Percentiles rank a stretch among this genome's conserved stretches.
Conservation (phyloP, 2,797 vertebrate species). For the Strix occidentalis region DNA sequence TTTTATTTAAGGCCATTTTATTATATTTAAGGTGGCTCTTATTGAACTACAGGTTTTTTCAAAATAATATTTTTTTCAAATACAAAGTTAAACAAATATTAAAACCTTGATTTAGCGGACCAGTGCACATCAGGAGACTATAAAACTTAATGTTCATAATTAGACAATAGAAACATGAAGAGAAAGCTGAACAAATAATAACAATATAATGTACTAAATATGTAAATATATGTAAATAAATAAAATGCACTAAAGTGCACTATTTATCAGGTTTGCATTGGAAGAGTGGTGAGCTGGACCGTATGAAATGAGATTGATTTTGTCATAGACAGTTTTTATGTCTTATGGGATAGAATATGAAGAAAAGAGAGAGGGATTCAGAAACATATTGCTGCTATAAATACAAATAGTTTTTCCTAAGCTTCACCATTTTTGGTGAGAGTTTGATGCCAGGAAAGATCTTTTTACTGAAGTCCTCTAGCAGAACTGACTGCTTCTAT, state of each 20-base stretch:
- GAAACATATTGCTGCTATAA: neutral
- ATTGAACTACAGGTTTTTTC: neutral
- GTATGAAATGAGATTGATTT: neutral
- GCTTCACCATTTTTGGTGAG: neutral
- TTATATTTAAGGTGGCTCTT: neutral
- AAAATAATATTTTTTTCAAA: neutral
- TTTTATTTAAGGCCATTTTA: neutral
- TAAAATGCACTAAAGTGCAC: neutral
- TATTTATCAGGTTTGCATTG: neutral
- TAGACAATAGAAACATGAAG: neutral
- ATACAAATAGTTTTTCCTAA: neutral
- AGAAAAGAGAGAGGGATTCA: neutral
- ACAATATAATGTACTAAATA: neutral
- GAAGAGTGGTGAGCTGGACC: neutral
- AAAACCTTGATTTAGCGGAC: neutral
- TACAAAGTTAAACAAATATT: neutral
- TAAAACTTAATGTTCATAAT: neutral
- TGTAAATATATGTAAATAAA: neutral
- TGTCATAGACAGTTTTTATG: neutral
- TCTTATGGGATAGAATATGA: neutral
- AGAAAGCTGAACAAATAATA: neutral
- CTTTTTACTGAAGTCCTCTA: neutral
- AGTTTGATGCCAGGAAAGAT: neutral
- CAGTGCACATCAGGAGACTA: neutral
- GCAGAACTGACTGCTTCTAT: neutral